Percentiles rank a stretch among this genome's conserved stretches.
These are phyloP conservation scores for Drosophila sp. DNA, from an alignment of 1,140 invertebrate genomes.

Conservation along the genomic window DNA sequence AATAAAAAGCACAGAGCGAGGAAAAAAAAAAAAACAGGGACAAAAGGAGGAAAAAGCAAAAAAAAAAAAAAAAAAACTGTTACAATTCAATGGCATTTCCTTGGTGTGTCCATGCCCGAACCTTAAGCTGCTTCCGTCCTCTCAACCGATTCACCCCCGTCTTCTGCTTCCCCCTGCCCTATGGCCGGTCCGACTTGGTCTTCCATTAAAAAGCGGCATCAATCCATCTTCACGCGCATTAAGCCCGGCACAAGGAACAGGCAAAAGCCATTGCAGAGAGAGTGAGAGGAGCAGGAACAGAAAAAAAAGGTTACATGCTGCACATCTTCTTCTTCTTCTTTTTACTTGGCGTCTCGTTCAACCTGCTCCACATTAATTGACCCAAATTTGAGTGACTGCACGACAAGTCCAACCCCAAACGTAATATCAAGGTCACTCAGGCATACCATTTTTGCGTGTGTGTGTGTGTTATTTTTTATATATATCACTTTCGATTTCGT, in stretches of 20 bases:
- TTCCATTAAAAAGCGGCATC: conserved; percentile 49
- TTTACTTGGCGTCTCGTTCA: conserved; percentile 26
- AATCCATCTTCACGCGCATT: conserved; percentile 62
- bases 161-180: not conserved
- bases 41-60: conserved; percentile 39
- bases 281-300: conserved; percentile 23
- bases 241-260: conserved; percentile 29
- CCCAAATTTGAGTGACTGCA: conserved; percentile 60
- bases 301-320: conserved; percentile 56
- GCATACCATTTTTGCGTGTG: conserved; percentile 24
- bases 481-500: conserved; percentile 12
- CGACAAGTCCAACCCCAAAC: conserved; percentile 55
- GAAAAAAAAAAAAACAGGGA: conserved; percentile 15
- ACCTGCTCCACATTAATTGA: conserved; percentile 68
- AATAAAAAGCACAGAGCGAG: conserved; percentile 9
- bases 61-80: conserved; percentile 77
- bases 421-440: conserved; percentile 43
- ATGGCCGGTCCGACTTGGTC: conserved; percentile 8
- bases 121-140: conserved; percentile 65
- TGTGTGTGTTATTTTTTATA: not conserved
- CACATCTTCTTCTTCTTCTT: conserved; percentile 24
- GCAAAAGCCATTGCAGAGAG: conserved; percentile 1
- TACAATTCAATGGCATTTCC: conserved; percentile 70
- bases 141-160: not conserved
- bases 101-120: conserved; percentile 21